These are phyloP conservation scores for Sphaerodactylus townsendi DNA, from an alignment of 2,113 vertebrate genomes.

Conservation along the genomic window DNA sequence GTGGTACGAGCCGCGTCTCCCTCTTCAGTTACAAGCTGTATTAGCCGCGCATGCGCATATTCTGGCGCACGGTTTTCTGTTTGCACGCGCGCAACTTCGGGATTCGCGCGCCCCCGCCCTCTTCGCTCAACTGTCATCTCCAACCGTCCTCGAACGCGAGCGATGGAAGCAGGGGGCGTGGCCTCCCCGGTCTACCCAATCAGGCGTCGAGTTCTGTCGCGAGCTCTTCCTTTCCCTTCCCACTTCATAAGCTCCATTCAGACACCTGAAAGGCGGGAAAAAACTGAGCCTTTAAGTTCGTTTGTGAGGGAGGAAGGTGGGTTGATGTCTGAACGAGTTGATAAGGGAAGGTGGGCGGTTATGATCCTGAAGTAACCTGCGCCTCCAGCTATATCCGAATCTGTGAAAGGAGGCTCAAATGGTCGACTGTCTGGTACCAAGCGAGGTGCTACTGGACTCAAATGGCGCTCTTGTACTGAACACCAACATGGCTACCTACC, in stretches of 20 bases:
- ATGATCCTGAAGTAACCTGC: no score
- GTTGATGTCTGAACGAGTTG: no score
- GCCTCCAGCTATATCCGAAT: no score
- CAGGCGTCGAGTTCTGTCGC: conserved; percentile 4
- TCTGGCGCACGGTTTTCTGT: conserved; percentile 11
- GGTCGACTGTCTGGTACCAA: no score
- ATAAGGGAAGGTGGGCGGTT: no score
- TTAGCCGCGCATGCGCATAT: not conserved
- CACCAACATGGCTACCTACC: no score
- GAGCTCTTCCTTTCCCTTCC: no score
- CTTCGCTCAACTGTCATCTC: not conserved
- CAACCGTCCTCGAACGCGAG: not conserved
- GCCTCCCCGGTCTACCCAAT: not conserved
- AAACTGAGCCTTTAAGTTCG: not conserved
- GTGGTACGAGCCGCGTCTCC: no score
- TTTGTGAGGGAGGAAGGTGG: not conserved
- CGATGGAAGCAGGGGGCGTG: not conserved
- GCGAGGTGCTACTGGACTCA: no score
- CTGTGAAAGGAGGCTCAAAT: no score
- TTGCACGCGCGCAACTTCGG: not conserved
- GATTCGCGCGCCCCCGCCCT: no score
- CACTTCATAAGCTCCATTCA: not conserved
- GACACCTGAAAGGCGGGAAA: conserved; percentile 63
- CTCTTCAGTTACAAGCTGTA: not conserved
- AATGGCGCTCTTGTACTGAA: no score